Base-by-base conservation (phyloP, 23 tunicate species). In the Phallusia fumigata region DNA sequence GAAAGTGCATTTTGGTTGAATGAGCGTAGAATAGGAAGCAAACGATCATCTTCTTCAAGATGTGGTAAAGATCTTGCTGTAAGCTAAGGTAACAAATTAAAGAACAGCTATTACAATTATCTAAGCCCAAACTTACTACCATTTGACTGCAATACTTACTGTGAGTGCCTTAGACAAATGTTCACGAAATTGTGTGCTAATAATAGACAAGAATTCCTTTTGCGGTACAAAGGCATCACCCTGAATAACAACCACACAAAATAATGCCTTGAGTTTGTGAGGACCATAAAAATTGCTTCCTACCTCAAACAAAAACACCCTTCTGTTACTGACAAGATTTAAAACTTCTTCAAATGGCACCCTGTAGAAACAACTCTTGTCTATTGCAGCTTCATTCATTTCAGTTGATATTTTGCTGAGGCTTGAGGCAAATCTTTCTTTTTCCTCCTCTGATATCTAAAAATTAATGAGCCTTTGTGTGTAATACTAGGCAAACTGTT, bases 201-300 rank as follows among this genome's bases (percentile, higher is more conserved):
- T 87, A 31, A 92, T 92, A 1, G 97, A 92, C 16, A 92, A 64
- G 52, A 92, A 83, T 51, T 92, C 97, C 47, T 82, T 80, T 51
- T 93, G 98, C 6, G 98, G 92, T 18, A 93, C 97, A 87, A 88
- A 92, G 16, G 92, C 90, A 87, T 86, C 86, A 15, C 97, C 97
- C 84, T 87, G 82, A 12, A 86, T 80, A 65, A 33, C n/a, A n/a
- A n/a, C n/a, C n/a, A n/a, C n/a, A n/a, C n/a, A n/a, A 64, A 50
- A 50, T 19, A 34, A 51, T 51, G 58, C 15, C 15, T 51, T 13
- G 18, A 51, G 18, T 15, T 18, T 13, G 18, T 51, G 58, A 13
- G 58, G 15, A 51, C 12, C 28, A 16, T 32, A 77, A 22, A 31
- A 19, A 36, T 2, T 77, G 19, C 21, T 18, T 18, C 76, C 6